Evolutionary conservation across 2,797 vertebrate species (phyloP), one percentile per base, ranked within the genome.

Genomic region (Liparis tanakae): DNA sequence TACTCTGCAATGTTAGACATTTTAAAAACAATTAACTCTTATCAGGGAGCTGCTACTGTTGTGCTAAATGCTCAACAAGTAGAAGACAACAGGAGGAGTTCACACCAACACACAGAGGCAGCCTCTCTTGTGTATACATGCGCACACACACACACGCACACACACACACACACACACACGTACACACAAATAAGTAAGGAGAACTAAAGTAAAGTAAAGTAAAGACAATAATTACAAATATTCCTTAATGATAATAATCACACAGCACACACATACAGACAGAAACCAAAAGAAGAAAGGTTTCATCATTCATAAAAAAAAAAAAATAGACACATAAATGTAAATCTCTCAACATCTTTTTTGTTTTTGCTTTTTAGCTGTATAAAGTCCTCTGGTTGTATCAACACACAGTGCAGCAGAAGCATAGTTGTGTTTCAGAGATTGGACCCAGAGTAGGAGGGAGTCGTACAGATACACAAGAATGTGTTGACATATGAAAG

Each of bases 401-500:
- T 17, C 80, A 53, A 44, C 34, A 13, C 36, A 22, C 39, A 54
- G 33, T 53, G 37, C 39, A 78, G 58, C 61, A 74, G 43, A 72
- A 62, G 54, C 30, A 30, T 2, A 64, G 56, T 46, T 57, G 30
- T 61, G n/a, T 36, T 58, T 39, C 13, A 34, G 41, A 53, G 20
- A 34, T 25, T 65, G 34, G 7, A 15, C 14, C 20, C 51, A 14
- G 22, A 67, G 58, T 7, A 7, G 62, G 65, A 64, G 62, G 48
- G 54, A 70, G 70, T 15, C 25, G 56, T 43, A 69, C 18, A 14
- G 81, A 79, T 46, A 58, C 63, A 80, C 65, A 81, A 81, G 78
- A 82, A 79, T 58, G 70, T 20, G 22, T 4, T 77, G 80, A 78
- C 75, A 82, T 81, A 83, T 87, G 86, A 89, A 86, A 53, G 66